Conservation (phyloP, 2,113 vertebrate genomes). For the Aythya baeri region DNA sequence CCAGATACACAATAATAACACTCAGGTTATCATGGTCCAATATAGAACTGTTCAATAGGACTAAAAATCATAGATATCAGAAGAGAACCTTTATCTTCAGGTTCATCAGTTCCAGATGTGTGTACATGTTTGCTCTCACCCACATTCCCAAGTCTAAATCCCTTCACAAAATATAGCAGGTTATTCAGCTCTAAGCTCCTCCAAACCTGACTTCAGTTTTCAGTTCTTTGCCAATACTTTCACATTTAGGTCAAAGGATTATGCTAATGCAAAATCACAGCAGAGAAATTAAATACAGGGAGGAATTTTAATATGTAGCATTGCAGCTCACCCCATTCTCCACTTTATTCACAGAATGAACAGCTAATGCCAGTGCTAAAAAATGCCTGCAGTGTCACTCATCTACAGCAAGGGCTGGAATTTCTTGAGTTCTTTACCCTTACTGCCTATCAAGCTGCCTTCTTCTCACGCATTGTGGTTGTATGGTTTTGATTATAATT, state of each 20-base stretch:
- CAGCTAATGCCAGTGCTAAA: not conserved
- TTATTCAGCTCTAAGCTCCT: not conserved
- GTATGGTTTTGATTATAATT: conserved; percentile 29
- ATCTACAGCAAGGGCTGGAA: not conserved
- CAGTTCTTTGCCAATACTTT: not conserved
- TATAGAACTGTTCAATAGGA: not conserved
- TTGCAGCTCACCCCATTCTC: not conserved
- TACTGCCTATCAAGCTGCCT: not conserved
- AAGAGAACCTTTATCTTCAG: not conserved
- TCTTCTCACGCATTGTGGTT: not conserved
- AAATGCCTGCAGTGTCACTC: not conserved
- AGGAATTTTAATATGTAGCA: not conserved
- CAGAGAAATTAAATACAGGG: not conserved
- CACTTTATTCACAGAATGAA: not conserved
- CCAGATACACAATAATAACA: not conserved
- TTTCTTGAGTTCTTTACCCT: not conserved
- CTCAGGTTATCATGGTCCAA: not conserved
- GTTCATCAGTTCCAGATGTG: not conserved
- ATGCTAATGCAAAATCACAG: not conserved
- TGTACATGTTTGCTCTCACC: not conserved
- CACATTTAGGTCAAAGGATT: conserved; percentile 1
- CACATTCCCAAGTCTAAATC: not conserved
- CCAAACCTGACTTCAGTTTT: not conserved
- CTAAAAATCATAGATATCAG: not conserved
- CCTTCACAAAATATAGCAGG: not conserved